A percentile compares a stretch with the other conserved stretches of the same genome.
phyloP scores from a whole-genome alignment of 2,797 vertebrate genomes.

The Gallinago nigripennis region DNA sequence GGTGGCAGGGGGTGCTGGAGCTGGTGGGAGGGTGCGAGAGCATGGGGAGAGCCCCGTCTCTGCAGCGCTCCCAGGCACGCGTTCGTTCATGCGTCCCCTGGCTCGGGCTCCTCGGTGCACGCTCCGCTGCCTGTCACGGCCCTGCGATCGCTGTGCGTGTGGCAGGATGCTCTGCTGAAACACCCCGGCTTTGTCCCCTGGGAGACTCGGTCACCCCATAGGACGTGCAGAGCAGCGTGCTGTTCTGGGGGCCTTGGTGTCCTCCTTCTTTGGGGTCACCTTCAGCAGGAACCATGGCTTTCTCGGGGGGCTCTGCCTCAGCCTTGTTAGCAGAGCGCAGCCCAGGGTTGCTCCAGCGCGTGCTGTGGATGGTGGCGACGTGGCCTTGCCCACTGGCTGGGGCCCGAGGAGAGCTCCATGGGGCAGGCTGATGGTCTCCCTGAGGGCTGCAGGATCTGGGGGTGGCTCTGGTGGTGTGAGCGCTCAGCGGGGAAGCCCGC shows the following conservation, averaged over 20 bases:
- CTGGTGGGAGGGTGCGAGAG: not conserved
- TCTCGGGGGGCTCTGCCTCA: not conserved
- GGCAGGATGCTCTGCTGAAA: not conserved
- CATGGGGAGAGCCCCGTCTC: not conserved
- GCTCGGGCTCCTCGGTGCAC: accelerated
- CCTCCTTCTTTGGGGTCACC: not conserved
- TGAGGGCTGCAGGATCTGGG: accelerated
- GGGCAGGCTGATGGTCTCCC: not conserved
- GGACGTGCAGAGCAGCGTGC: not conserved
- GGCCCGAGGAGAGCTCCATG: accelerated
- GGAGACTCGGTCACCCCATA: not conserved
- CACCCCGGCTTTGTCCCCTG: not conserved
- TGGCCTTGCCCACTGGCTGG: not conserved
- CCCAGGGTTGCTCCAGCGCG: accelerated
- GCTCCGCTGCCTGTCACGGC: not conserved
- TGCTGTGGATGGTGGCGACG: not conserved
- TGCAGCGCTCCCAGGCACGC: not conserved
- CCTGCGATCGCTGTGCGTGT: accelerated
- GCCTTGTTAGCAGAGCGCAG: not conserved
- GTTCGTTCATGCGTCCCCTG: not conserved
- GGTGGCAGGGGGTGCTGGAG: not conserved
- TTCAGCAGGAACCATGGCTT: not conserved
- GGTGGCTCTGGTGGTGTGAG: accelerated
- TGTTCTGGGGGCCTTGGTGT: not conserved
- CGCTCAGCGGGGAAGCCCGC: not conserved